Evolutionary conservation across 2,888 invertebrate genomes (phyloP), one percentile per base, ranked within the genome.

Genomic region (Tortrix viridana): DNA sequence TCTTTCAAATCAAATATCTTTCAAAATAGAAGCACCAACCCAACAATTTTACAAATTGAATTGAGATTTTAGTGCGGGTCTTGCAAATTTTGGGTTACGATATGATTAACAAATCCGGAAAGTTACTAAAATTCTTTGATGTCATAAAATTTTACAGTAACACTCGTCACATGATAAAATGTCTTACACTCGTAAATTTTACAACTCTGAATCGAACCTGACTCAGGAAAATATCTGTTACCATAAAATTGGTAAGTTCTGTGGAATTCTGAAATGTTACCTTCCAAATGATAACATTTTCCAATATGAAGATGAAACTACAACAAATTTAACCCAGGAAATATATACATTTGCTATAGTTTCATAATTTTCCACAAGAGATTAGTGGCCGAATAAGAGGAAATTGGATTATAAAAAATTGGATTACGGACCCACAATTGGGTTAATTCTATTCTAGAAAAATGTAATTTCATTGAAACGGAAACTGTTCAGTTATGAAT

Each of bases 121-220:
- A 23, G 48, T 32, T 19, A 56, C 55, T 56, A 20, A 23, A 50
- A 52, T 47, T 22, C 55, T 58, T 57, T 52, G 53, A 22, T 43
- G 50, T 54, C 56, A 65, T 68, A 65, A 65, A 65, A 59, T 54
- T 66, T 66, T 62, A 65, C 49, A 50, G 63, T 54, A 54, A 49
- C 48, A 46, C 38, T 58, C 32, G 60, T 53, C 47, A 19, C 53
- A 46, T 53, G 58, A 60, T 60, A 58, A 56, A 65, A 65, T 61
- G 43, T 50, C 26, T 49, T 22, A 26, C 47, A 48, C 47, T 67
- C 58, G 52, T 60, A 60, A 65, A 67, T 50, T 65, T 65, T 50
- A 47, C 44, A 48, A 54, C 26, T 26, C 38, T 12, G 26, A 23
- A n/a, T 37, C 9, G 18, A 48, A 38, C 16, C 38, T 37, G 46